A percentile compares a stretch with the other conserved stretches of the same genome.
Conservation (phyloP, 2,888 invertebrate genomes). For the Ceriagrion tenellum region DNA sequence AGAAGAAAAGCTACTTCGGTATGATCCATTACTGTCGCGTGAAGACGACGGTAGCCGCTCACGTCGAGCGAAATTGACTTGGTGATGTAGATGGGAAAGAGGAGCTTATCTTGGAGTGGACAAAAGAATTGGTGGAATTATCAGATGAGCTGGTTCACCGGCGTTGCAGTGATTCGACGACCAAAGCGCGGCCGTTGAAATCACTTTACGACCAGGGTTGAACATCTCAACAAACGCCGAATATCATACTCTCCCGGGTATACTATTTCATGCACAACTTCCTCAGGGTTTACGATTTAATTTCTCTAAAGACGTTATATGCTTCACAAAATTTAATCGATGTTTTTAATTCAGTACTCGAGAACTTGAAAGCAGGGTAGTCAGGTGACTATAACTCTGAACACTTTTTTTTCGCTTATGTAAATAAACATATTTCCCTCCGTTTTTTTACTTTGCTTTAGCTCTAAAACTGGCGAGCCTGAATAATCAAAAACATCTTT, state of each 20-base stretch:
- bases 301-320: no score
- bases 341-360: no score
- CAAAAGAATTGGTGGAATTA: not conserved
- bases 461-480: no score
- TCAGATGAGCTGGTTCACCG: not conserved
- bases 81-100: not conserved
- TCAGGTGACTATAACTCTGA: no score
- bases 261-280: no score
- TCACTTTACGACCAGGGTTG: slow-evolving; percentile 23
- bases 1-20: not conserved
- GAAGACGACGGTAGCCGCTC: not conserved
- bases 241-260: not conserved
- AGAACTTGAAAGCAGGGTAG: no score
- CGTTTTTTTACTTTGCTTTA: no score
- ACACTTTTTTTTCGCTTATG: no score
- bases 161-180: not conserved
- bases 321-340: no score
- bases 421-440: no score
- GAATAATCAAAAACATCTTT: no score
- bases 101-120: not conserved
- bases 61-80: not conserved
- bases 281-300: no score
- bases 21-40: not conserved
- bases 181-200: slow-evolving; percentile 28
- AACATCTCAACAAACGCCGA: not conserved